A percentile compares a stretch with the other conserved stretches of the same genome.
Evolutionary conservation across 2,888 invertebrate genomes (phyloP).

Genomic region (Galeopsomyia nigrocyanea): DNA sequence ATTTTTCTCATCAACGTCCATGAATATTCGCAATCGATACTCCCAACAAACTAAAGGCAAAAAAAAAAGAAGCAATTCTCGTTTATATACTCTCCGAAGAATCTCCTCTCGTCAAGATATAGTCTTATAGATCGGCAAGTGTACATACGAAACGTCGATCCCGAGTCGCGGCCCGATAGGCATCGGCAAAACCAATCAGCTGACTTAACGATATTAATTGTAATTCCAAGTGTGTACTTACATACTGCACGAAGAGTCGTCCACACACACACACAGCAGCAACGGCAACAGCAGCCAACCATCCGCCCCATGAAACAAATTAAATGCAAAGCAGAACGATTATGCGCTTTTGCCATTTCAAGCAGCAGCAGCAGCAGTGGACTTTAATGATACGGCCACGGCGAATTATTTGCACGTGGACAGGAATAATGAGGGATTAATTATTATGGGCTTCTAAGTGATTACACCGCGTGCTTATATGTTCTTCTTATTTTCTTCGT

Average conservation of each 20-base stretch:
- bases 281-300: constrained; percentile 23
- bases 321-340: constrained; percentile 51
- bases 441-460: constrained; percentile 10
- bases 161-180: constrained; percentile 7
- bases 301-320: constrained; percentile 61
- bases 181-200: constrained; percentile 28
- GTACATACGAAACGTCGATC: too few relatives aligned
- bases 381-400: neutral
- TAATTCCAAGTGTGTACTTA: constrained; percentile 53
- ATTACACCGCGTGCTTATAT: neutral
- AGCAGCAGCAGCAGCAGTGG: neutral
- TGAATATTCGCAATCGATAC: too few relatives aligned
- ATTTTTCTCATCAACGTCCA: too few relatives aligned
- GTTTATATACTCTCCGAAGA: too few relatives aligned
- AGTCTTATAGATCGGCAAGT: too few relatives aligned
- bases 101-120: too few relatives aligned
- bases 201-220: constrained; percentile 40
- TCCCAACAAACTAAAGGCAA: too few relatives aligned
- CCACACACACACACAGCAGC: too few relatives aligned
- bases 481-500: too few relatives aligned
- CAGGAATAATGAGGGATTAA: neutral
- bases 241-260: constrained; percentile 54
- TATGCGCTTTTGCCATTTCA: constrained; percentile 26
- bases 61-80: neutral
- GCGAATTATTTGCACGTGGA: constrained; percentile 21